Base-by-base conservation (phyloP, 53 echinoderm and acorn worm species). In the Patiria pectinifera region DNA sequence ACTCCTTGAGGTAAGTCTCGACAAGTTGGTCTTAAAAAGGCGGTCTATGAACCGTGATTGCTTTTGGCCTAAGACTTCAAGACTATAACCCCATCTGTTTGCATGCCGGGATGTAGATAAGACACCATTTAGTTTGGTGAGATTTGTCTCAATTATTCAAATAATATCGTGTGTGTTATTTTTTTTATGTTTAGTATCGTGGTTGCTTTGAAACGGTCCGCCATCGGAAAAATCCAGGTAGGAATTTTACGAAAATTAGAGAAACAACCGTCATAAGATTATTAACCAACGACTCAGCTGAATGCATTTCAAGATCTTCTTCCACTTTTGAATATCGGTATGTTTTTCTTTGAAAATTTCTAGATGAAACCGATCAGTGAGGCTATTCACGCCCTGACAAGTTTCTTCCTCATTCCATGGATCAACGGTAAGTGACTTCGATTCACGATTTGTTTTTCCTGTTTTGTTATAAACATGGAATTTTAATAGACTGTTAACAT, bases 401-500 rank as follows among this genome's bases (percentile, higher is more conserved):
- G 78, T 4, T 0, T 15, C 8, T 21, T 26, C n/a, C 85, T 94
- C 48, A 13, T 94, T 22, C 95, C 95, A 2, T 85, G 84, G 92
- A 80, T 94, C 9, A 94, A 94, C 60, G 53, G 95, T 94, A 92
- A 48, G 85, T 18, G 44, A 72, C 53, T 53, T 86, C 24, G 2
- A 59, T 48, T 19, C 45, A 53, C 35, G 35, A 35, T 35, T 35
- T 35, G 35, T 35, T 0, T 35, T 35, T 35, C 1, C 35, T 35
- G 35, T 1, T 35, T 35, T 35, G 35, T 35, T 35, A 35, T 35
- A 35, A 35, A 35, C 0, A 35, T 35, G 35, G 35, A 35, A 35
- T 35, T 35, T 35, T 35, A 35, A 35, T 35, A 53, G 53, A 53
- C 53, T 8, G 53, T 53, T 6, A 53, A 53, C 5, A 6, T 8